Percentiles rank a stretch among this genome's conserved stretches.
Conservation (phyloP, 2,113 vertebrate species). For the Tringa solitaria region DNA sequence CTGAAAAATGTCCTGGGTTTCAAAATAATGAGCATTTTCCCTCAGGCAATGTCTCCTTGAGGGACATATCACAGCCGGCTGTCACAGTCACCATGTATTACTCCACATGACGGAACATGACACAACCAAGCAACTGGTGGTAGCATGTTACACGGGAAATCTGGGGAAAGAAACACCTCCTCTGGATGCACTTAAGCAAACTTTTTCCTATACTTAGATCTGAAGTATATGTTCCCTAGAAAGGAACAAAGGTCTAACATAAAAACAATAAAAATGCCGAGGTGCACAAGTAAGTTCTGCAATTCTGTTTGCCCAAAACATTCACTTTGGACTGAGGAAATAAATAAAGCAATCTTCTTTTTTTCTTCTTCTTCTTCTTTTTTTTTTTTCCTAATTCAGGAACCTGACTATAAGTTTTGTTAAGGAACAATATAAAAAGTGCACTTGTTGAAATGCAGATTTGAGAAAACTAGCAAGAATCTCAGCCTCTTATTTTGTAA, state of each 20-base stretch:
- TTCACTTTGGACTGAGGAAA: not conserved
- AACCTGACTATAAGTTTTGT: not conserved
- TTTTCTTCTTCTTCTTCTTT: not conserved
- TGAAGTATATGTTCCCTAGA: not conserved
- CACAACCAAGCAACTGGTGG: not conserved
- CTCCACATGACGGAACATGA: not conserved
- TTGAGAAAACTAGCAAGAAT: not conserved
- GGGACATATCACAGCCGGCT: not conserved
- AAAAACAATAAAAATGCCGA: not conserved
- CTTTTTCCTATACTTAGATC: not conserved
- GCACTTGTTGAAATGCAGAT: not conserved
- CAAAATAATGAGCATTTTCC: not conserved
- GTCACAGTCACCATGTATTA: not conserved
- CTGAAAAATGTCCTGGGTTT: not conserved
- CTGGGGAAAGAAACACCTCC: not conserved
- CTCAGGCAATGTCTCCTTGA: not conserved
- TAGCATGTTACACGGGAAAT: not conserved
- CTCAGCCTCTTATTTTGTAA: not conserved
- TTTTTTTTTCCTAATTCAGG: not conserved
- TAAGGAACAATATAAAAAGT: not conserved
- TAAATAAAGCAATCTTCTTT: not conserved
- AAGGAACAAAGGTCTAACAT: not conserved
- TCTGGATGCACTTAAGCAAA: not conserved
- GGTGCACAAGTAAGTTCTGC: not conserved
- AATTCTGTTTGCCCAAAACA: not conserved